Evolutionary conservation across 2,113 vertebrate species (phyloP).

Genomic region (Sprattus sprattus): DNA sequence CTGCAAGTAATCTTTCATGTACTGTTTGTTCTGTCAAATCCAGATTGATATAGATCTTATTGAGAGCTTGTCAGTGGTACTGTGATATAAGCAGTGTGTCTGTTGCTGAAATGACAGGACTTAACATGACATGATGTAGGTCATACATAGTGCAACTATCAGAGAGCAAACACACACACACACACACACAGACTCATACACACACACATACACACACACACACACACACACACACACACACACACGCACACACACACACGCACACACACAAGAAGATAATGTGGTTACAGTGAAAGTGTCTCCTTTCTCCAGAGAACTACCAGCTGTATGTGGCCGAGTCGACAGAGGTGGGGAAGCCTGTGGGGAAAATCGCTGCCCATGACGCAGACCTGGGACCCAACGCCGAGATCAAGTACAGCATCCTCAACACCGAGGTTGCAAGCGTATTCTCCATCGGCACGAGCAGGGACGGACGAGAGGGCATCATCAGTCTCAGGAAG

Average conservation of each 20-base stretch:
- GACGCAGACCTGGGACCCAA: slow-evolving; percentile 92
- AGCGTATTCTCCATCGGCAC: slow-evolving; percentile 87
- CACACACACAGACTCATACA: neutral
- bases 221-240: neutral
- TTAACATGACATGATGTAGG: too few relatives aligned
- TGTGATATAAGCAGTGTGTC: too few relatives aligned
- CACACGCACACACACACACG: neutral
- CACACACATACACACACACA: neutral
- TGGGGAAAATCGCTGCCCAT: slow-evolving; percentile 95
- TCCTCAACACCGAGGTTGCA: slow-evolving; percentile 88
- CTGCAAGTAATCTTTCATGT: neutral
- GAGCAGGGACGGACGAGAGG: slow-evolving; percentile 91
- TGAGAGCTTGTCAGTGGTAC: too few relatives aligned
- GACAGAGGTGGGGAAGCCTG: slow-evolving; percentile 89
- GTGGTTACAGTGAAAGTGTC: neutral
- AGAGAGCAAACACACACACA: too few relatives aligned
- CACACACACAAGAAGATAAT: neutral
- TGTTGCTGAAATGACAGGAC: too few relatives aligned
- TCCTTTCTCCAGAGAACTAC: slow-evolving; percentile 82
- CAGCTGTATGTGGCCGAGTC: slow-evolving; percentile 94
- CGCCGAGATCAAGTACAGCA: slow-evolving; percentile 93
- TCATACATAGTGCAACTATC: too few relatives aligned
- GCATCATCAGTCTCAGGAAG: slow-evolving; percentile 90
- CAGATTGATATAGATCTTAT: too few relatives aligned
- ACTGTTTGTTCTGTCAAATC: too few relatives aligned